A percentile compares a stretch with the other conserved stretches of the same genome.
Evolutionary conservation across 2,797 vertebrate species (phyloP).

Genomic region (Periparus ater): DNA sequence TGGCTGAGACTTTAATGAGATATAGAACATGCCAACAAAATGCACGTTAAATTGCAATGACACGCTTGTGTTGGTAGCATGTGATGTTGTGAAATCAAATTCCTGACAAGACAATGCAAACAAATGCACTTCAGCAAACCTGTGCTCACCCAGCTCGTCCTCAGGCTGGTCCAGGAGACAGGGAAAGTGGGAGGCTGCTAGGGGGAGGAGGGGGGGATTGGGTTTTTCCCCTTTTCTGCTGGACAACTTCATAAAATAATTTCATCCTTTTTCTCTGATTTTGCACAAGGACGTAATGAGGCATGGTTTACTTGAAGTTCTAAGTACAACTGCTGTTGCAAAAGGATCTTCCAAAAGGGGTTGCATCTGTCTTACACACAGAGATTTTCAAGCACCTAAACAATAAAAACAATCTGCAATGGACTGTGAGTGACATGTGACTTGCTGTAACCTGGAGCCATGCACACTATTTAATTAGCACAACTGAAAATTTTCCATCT

Average conservation of each 20-base stretch:
- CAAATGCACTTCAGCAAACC: background rate
- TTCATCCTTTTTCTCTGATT: background rate
- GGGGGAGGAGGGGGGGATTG: background rate
- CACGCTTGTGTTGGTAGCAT: constrained; percentile 4
- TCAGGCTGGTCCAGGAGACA: background rate
- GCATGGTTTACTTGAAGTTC: background rate
- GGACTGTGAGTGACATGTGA: constrained; percentile 1
- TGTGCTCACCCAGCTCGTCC: background rate
- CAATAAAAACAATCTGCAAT: background rate
- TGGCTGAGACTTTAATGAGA: constrained; percentile 58
- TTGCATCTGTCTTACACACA: background rate
- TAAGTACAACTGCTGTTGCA: background rate
- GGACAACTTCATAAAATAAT: background rate
- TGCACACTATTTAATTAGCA: constrained; percentile 10
- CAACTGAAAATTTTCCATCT: background rate
- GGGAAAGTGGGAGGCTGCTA: background rate
- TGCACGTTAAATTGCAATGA: constrained; percentile 57
- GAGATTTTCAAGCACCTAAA: background rate
- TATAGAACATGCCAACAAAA: constrained; percentile 58
- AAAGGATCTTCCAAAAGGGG: background rate
- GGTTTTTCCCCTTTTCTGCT: background rate
- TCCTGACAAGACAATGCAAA: constrained; percentile 48
- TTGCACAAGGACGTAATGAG: background rate
- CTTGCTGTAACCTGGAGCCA: background rate
- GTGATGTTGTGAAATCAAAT: constrained; percentile 51